These are phyloP conservation scores for Spea hammondii DNA, from an alignment of 2,797 vertebrate genomes.

Conservation along the genomic window DNA sequence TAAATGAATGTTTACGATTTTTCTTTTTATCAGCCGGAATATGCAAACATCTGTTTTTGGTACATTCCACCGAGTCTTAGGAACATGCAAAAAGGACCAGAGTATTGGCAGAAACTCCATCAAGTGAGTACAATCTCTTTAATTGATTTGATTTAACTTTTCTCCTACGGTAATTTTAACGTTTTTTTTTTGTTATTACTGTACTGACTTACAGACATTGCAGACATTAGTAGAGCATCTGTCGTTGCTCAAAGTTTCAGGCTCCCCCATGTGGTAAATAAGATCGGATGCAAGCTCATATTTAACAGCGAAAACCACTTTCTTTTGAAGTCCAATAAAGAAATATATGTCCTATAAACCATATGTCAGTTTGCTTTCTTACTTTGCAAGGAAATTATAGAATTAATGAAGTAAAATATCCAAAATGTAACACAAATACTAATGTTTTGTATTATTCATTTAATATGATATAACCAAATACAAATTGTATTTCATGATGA, in stretches of 20 bases:
- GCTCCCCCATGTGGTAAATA: slow-evolving; percentile 42
- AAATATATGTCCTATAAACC: background rate
- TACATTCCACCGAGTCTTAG: slow-evolving; percentile 80
- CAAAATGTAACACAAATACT: too few relatives aligned
- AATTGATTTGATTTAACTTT: background rate
- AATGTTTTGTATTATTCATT: too few relatives aligned
- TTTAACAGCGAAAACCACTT: background rate
- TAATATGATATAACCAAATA: too few relatives aligned
- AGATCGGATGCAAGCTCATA: slow-evolving; percentile 26
- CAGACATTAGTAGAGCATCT: background rate
- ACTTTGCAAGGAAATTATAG: too few relatives aligned
- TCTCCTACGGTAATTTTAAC: background rate
- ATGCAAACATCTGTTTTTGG: slow-evolving; percentile 82
- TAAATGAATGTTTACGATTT: background rate
- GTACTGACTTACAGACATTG: background rate
- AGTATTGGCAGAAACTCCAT: slow-evolving; percentile 75
- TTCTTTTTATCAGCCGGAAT: slow-evolving; percentile 73
- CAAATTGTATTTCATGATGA: too few relatives aligned
- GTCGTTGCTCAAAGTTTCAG: slow-evolving; percentile 25
- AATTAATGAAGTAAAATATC: too few relatives aligned
- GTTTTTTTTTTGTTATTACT: background rate
- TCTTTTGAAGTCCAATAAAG: background rate
- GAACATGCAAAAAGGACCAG: slow-evolving; percentile 69
- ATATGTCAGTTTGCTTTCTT: background rate
- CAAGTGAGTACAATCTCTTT: slow-evolving; percentile 50